Evolutionary conservation across 2,888 invertebrate genomes (phyloP), one percentile per base, ranked within the genome.

Genomic region (Torymus aiolomorphi): DNA sequence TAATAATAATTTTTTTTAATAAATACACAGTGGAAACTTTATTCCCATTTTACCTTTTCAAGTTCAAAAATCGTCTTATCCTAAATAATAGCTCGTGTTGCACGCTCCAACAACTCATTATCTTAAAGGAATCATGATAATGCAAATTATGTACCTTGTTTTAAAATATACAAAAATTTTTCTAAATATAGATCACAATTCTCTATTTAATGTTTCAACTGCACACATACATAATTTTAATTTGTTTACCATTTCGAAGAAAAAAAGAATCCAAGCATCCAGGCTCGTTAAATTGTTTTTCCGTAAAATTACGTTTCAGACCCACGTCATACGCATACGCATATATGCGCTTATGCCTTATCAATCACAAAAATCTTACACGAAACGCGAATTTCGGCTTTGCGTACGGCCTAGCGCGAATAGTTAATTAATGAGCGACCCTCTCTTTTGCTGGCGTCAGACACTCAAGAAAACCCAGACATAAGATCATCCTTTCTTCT

Each of bases 361-460:
- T 74, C 76, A 67, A 76, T 72, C 72, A 62, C 49, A 14, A 18
- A 54, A 49, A 72, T 66, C 67, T 76, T 14, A 54, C 16, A 67
- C 61, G 31, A 18, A 57, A 52, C 31, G 62, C 70, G 51, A 71
- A 78, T 72, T 72, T 78, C 49, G 66, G 52, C 52, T 66, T 70
- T n/a, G 52, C 31, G 54, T 69, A 14, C 20, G 57, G 62, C 5
- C 75, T 16, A 59, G 73, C 31, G 24, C 63, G 65, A 79, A 73
- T 69, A 65, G 81, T 79, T 81, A 79, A 81, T 78, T 78, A 76
- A 81, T 81, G 65, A 62, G 20, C 72, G 16, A 67, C 51, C 49
- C 57, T 62, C 31, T 56, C 52, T 16, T 8, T 20, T 52, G 14
- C 24, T 78, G 76, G 66, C 76, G 76, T 73, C 78, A 73, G 78